Evolutionary conservation across 1,140 invertebrate species (phyloP).

Genomic region (Dysdera silvatica): DNA sequence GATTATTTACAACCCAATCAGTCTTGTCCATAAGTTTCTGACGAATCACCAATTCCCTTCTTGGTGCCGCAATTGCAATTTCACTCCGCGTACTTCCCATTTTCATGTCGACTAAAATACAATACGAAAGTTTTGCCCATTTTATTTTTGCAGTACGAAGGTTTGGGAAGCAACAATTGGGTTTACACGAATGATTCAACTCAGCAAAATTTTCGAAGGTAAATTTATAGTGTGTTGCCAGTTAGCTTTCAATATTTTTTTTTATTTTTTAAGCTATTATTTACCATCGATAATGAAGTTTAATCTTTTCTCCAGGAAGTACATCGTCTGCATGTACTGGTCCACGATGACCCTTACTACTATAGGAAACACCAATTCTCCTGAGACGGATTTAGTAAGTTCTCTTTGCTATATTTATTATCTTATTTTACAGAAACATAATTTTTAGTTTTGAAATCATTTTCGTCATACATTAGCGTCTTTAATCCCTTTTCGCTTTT

Average conservation of each 20-base stretch:
- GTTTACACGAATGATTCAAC: conserved; percentile 24
- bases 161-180: conserved; percentile 24
- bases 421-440: no score
- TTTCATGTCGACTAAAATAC: no score
- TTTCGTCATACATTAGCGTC: no score
- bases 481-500: no score
- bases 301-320: conserved; percentile 21
- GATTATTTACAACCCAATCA: no score
- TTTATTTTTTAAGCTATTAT: neutral
- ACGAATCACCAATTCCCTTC: no score
- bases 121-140: no score
- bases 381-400: conserved; percentile 27
- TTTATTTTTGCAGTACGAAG: conserved; percentile 25
- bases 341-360: conserved; percentile 30
- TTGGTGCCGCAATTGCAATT: no score
- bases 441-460: no score
- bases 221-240: neutral
- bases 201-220: conserved; percentile 25
- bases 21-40: no score
- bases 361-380: conserved; percentile 21
- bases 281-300: no score
- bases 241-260: neutral
- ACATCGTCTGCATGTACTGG: conserved; percentile 27
- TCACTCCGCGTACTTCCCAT: no score
- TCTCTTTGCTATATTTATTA: neutral